A percentile compares a stretch with the other conserved stretches of the same genome.
Conservation (phyloP, 2,797 vertebrate species). For the Amblyraja radiata region DNA sequence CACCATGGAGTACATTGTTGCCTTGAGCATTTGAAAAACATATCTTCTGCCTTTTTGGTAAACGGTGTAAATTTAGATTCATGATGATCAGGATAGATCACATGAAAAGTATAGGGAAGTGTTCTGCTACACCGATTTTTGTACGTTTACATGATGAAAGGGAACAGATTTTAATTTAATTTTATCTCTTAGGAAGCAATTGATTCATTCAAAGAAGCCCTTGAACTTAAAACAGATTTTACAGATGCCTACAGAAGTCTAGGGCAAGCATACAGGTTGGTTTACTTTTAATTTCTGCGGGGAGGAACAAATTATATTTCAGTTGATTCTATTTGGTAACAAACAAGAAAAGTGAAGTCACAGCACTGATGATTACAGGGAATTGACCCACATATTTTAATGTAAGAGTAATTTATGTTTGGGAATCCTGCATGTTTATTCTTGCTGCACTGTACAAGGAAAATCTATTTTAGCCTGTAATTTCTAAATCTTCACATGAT, state of each 20-base stretch:
- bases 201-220: conserved; percentile 89
- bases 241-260: conserved; percentile 95
- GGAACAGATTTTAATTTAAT: conserved; percentile 35
- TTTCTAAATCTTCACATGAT: not conserved
- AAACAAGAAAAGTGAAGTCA: not conserved
- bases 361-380: not conserved
- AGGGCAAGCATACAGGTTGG: conserved; percentile 91
- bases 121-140: conserved; percentile 6
- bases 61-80: not conserved
- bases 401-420: not conserved
- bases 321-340: not conserved
- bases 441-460: not conserved
- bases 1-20: not conserved
- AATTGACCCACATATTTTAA: not conserved
- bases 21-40: not conserved
- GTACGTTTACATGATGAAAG: not conserved
- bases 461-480: not conserved
- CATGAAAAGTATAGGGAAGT: not conserved
- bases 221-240: conserved; percentile 90
- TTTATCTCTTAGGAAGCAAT: conserved; percentile 77
- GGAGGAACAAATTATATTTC: conserved; percentile 20
- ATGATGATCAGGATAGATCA: not conserved
- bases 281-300: conserved; percentile 36
- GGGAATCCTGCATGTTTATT: not conserved
- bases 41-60: not conserved